These are phyloP conservation scores for Holothuria leucospilota DNA, from an alignment of 53 echinoderm and acorn worm genomes.

Conservation along the genomic window DNA sequence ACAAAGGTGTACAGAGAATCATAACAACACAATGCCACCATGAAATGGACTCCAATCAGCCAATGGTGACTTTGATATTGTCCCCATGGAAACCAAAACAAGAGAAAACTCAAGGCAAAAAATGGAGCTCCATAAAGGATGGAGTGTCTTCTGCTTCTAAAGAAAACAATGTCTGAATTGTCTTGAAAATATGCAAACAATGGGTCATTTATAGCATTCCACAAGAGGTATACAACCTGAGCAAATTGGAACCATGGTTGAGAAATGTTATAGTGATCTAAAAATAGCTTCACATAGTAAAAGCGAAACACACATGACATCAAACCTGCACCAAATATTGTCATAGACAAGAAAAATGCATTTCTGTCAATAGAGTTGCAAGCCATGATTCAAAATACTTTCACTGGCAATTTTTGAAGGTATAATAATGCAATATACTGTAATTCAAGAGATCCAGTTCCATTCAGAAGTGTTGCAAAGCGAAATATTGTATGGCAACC, in stretches of 20 bases:
- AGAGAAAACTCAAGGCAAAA: slow-evolving; percentile 82
- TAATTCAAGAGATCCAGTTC: too few species aligned
- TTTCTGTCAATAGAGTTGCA: slow-evolving; percentile 57
- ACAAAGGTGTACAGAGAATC: slow-evolving; percentile 92
- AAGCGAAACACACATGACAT: slow-evolving; percentile 85
- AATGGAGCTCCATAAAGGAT: slow-evolving; percentile 93
- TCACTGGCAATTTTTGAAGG: too few species aligned
- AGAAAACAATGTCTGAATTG: slow-evolving; percentile 77
- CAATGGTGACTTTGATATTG: slow-evolving; percentile 68
- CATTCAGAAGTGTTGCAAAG: too few species aligned
- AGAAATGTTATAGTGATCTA: slow-evolving; percentile 83
- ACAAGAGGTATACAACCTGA: slow-evolving; percentile 85
- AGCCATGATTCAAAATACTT: too few species aligned
- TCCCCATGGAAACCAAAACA: slow-evolving; percentile 98
- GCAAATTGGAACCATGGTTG: slow-evolving; percentile 88
- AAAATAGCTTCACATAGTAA: slow-evolving; percentile 94
- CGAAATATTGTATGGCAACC: too few species aligned
- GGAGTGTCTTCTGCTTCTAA: slow-evolving; percentile 79
- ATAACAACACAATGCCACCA: slow-evolving; percentile 77
- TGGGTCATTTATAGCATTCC: slow-evolving; percentile 98
- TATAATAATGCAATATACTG: too few species aligned
- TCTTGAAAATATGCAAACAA: slow-evolving; percentile 98
- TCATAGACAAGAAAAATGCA: slow-evolving; percentile 77
- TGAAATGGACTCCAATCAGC: slow-evolving; percentile 84
- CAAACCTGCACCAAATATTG: slow-evolving; percentile 70